Evolutionary conservation across 2,797 vertebrate genomes (phyloP), one percentile per base, ranked within the genome.

Genomic region (Eleutherodactylus coqui): DNA sequence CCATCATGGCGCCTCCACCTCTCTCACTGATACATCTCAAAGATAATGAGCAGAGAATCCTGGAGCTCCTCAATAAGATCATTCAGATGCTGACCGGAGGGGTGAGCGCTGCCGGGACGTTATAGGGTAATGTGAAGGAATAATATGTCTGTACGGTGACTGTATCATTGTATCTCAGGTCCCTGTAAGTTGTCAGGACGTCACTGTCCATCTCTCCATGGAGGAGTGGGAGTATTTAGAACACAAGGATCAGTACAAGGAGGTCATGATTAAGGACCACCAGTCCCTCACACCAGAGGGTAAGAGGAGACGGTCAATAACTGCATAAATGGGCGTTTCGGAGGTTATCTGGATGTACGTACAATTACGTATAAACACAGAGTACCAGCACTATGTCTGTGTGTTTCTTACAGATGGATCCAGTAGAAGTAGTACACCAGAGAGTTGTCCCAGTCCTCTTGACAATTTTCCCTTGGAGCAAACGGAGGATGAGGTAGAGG

Each of bases 181-280:
- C 45, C 73, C 47, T 3, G 4, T 49, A 36, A 9, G 67, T 27
- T 69, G 47, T 36, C 8, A 49, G 47, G 24, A 51, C 17, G 19
- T 38, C 64, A 36, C 53, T n/a, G 53, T 82, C 64, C 45, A 72
- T 55, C 27, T 82, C 32, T 82, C 80, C 64, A 82, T 43, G 43
- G 80, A 70, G 55, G 80, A 82, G 80, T 82, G 80, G 62, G 80
- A 82, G 29, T 82, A 82, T 82, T 16, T 82, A 55, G 60, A 64
- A 64, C 60, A 64, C 27, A 64, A 64, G 27, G 27, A 64, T 17
- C 60, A 32, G 60, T 64, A 64, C 27, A 64, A 29, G 60, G 60
- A 64, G 5, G 19, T 38, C 64, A 7, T 69, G 64, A 69, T 24
- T 32, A 34, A 69, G 67, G 21, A 70, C 8, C 36, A 41, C 19